A percentile compares a stretch with the other conserved stretches of the same genome.
Conservation (phyloP, 2,797 vertebrate genomes). For the Sebastes trivittatus region DNA sequence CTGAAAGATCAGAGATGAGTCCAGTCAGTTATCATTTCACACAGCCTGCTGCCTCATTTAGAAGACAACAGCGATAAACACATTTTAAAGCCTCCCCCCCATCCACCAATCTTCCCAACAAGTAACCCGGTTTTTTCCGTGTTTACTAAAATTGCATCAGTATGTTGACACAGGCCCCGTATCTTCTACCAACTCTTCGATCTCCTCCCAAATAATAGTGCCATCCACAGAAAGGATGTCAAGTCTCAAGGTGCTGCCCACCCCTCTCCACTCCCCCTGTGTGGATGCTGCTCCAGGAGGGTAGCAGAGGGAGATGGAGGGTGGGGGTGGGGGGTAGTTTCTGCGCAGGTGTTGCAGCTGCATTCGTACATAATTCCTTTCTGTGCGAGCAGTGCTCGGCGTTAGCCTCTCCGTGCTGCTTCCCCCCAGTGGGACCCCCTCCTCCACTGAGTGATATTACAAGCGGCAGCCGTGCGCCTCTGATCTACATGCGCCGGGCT, state of each 20-base stretch:
- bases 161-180: slow-evolving; percentile 77
- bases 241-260: slow-evolving; percentile 83
- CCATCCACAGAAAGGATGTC: slow-evolving; percentile 82
- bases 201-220: slow-evolving; percentile 83
- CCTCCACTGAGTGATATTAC: slow-evolving; percentile 88
- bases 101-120: slow-evolving; percentile 64
- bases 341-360: slow-evolving; percentile 84
- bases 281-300: slow-evolving; percentile 65
- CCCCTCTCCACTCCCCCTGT: slow-evolving; percentile 69
- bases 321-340: slow-evolving; percentile 35
- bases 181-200: slow-evolving; percentile 74
- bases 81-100: slow-evolving; percentile 43
- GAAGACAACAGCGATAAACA: slow-evolving; percentile 63
- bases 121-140: slow-evolving; percentile 69
- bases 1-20: slow-evolving; percentile 15
- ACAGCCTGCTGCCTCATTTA: slow-evolving; percentile 50
- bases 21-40: slow-evolving; percentile 35
- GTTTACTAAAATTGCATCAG: slow-evolving; percentile 85
- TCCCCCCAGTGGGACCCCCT: slow-evolving; percentile 78
- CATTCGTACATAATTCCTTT: slow-evolving; percentile 80
- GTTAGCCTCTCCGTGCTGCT: slow-evolving; percentile 77
- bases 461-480: slow-evolving; percentile 86
- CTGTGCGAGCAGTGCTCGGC: slow-evolving; percentile 65
- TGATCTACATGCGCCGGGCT: slow-evolving; percentile 84
- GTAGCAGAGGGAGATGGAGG: slow-evolving; percentile 37